phyloP scores from a whole-genome alignment of 2,888 invertebrate genomes.

The Gisinianus flammeolus region DNA sequence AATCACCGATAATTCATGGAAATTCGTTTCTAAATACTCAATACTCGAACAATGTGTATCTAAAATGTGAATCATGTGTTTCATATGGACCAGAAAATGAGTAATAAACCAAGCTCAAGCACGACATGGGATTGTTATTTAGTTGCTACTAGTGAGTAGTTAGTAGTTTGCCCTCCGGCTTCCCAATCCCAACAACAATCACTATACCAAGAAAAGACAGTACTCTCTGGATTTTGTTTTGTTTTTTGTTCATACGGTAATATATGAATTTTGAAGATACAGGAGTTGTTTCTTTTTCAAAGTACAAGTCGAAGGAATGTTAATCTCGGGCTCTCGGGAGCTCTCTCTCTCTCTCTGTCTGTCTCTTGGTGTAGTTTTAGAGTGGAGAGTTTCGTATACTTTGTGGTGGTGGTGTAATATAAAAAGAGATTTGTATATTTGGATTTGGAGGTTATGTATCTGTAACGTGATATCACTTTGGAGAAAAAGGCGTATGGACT shows the following conservation, averaged over 20 bases:
- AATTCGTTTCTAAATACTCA: background rate
- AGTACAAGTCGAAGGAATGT: background rate
- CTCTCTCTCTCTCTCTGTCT: background rate
- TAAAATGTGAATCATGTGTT: background rate
- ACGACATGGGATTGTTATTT: background rate
- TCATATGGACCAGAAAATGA: background rate
- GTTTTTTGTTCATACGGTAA: no score
- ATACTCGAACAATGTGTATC: background rate
- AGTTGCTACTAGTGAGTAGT: background rate
- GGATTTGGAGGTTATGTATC: background rate
- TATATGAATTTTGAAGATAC: background rate
- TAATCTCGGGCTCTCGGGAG: background rate
- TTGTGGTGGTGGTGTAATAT: background rate
- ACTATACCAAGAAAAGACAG: no score
- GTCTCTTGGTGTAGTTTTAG: background rate
- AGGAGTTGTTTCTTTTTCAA: background rate
- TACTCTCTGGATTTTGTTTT: no score
- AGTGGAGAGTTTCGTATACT: background rate
- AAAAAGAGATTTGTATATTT: background rate
- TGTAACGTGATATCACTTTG: constrained; percentile 23
- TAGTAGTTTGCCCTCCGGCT: no score
- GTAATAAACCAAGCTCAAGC: background rate
- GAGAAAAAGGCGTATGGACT: constrained; percentile 8
- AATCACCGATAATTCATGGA: background rate
- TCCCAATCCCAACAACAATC: no score